Percentiles rank a stretch among this genome's conserved stretches.
Evolutionary conservation across 92 coral and sea anemone species (phyloP).

Genomic region (Porites cylindrica): DNA sequence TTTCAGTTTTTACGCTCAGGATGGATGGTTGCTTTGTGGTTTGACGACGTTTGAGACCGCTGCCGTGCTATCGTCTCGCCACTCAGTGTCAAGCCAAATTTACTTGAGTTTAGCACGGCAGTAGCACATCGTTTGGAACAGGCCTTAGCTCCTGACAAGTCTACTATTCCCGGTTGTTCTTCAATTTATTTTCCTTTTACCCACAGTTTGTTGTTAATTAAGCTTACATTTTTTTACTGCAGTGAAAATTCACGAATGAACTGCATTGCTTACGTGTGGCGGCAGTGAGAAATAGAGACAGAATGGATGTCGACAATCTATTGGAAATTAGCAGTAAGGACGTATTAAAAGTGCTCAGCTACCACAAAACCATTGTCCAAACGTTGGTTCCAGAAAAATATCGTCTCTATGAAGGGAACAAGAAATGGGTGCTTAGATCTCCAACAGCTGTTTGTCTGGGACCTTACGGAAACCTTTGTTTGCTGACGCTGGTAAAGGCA

Average conservation of each 20-base stretch:
- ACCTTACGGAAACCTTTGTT: slow-evolving; percentile 5
- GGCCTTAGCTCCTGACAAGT: too few relatives aligned
- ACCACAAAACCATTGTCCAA: slow-evolving; percentile 20
- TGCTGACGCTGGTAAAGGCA: slow-evolving; percentile 28
- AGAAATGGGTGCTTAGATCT: neutral
- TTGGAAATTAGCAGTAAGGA: neutral
- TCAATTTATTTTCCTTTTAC: too few relatives aligned
- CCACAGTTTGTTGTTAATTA: too few relatives aligned
- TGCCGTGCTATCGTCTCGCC: too few relatives aligned
- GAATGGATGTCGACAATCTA: neutral
- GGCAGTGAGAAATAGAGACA: neutral
- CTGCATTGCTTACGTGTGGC: neutral
- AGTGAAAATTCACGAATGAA: neutral
- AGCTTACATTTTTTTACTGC: too few relatives aligned
- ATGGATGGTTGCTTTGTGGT: too few relatives aligned
- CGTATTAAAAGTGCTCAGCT: neutral
- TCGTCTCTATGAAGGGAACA: slow-evolving; percentile 20
- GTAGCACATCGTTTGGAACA: too few relatives aligned
- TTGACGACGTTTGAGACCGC: too few relatives aligned
- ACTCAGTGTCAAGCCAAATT: too few relatives aligned
- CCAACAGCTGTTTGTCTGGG: slow-evolving; percentile 30
- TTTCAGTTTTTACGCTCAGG: too few relatives aligned
- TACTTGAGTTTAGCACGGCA: too few relatives aligned
- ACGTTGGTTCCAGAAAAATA: slow-evolving; percentile 32
- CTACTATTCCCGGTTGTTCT: too few relatives aligned